Evolutionary conservation across 2,113 vertebrate species (phyloP).

Genomic region (Camelus dromedarius): DNA sequence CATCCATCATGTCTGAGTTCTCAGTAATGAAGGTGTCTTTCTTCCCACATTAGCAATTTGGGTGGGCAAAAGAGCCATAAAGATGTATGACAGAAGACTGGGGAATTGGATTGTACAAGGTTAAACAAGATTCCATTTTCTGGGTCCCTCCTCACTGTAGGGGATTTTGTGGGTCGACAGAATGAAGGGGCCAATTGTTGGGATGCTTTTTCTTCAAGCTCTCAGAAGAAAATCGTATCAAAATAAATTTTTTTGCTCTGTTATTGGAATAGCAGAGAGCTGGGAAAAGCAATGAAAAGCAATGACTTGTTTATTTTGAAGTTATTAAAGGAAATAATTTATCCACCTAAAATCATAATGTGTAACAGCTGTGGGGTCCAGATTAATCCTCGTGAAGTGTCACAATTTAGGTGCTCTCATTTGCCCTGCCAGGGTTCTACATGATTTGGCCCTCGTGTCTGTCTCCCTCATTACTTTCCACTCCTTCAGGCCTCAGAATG

Average conservation of each 20-base stretch:
- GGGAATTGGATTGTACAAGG: conserved; percentile 83
- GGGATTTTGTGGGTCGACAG: conserved; percentile 69
- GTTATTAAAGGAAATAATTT: conserved; percentile 66
- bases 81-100: conserved; percentile 80
- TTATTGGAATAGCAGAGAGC: conserved; percentile 65
- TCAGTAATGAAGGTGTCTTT: conserved; percentile 80
- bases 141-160: conserved; percentile 55
- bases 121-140: conserved; percentile 86
- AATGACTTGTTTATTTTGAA: conserved; percentile 69
- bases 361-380: neutral
- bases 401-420: neutral
- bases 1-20: conserved; percentile 79
- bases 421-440: neutral
- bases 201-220: conserved; percentile 77
- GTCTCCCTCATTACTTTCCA: neutral
- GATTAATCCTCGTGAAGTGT: neutral
- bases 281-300: neutral
- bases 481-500: neutral
- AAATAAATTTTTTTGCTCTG: conserved; percentile 66
- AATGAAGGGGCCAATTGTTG: conserved; percentile 81
- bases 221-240: conserved; percentile 80
- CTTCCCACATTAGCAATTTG: conserved; percentile 83
- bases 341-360: conserved; percentile 69
- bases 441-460: neutral
- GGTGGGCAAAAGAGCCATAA: conserved; percentile 81